Base-by-base conservation (phyloP, 1,140 invertebrate species). In the Popillia japonica region DNA sequence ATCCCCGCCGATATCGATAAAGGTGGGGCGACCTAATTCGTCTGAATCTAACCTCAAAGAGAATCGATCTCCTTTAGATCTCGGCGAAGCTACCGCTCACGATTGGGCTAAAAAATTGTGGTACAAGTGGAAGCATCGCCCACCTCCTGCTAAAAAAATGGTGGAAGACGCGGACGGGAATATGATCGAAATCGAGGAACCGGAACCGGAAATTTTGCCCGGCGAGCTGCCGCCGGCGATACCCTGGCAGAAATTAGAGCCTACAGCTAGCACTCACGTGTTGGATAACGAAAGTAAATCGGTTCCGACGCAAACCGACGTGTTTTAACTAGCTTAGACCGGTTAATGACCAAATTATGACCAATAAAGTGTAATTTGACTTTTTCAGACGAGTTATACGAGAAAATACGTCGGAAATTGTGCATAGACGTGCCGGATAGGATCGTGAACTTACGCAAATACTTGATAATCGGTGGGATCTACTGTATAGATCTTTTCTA, bases 391-490 rank as follows among this genome's bases (percentile, higher is more conserved):
- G 82, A 87, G 68, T 76, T 86, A 1, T 88, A 87, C 77, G 83
- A 84, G 61, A 82, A 85, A 4, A 79, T 85, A 8, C 83, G 85
- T 0, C 78, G 82, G 17, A 82, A 83, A 4, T 84, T 89, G 1
- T 55, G 40, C 41, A 22, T 80, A 0, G 73, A 76, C 10, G 23
- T 86, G 82, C 27, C 86, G 0, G 61, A 68, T 10, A 68, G 27
- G 9, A 91, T 92, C 81, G 86, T 94, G 0, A 94, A 94, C 87
- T 86, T 93, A 48, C 86, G 93, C n/a, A 91, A 91, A 80, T 91
- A 90, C 80, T 84, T 86, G 2, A 90, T 94, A 41, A 86, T 93
- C 9, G 92, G 92, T 0, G 92, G 92, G 0, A 87, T 93, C 10
- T 92, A 89, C 83, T 89, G 89, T 79, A 86, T 93, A 10, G 90